Evolutionary conservation across 92 coral and sea anemone species (phyloP).

Genomic region (Parazoanthus darwini): DNA sequence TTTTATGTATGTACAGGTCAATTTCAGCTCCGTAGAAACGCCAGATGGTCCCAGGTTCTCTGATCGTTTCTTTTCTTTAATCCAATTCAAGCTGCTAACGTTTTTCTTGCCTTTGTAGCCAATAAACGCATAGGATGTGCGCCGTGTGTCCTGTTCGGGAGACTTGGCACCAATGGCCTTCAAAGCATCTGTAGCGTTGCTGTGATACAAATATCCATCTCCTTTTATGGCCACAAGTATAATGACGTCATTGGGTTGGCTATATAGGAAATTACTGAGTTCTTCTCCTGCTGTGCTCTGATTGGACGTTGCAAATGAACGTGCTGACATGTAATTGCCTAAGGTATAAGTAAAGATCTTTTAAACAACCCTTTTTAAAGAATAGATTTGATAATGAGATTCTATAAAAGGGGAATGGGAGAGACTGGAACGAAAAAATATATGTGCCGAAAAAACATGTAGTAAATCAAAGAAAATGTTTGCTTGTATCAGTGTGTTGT

Average conservation of each 20-base stretch:
- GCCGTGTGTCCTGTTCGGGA: not conserved
- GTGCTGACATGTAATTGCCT: not conserved
- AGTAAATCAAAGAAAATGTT: no score
- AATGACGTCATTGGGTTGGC: slow-evolving; percentile 9
- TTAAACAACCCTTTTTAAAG: no score
- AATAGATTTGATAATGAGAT: no score
- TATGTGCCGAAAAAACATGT: no score
- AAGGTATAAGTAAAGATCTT: not conserved
- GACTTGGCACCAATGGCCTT: slow-evolving; percentile 2
- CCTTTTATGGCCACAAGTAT: slow-evolving; percentile 8
- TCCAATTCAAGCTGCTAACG: not conserved
- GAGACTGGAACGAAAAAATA: no score
- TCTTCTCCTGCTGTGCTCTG: slow-evolving; percentile 10
- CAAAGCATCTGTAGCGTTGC: slow-evolving; percentile 8
- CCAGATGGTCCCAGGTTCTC: not conserved
- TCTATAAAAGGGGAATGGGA: no score
- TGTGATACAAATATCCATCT: slow-evolving; percentile 14
- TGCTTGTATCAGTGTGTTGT: no score
- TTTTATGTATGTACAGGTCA: not conserved
- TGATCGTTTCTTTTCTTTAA: not conserved
- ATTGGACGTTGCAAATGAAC: not conserved
- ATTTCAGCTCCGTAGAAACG: not conserved
- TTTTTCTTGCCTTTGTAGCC: slow-evolving; percentile 6
- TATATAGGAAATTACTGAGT: slow-evolving; percentile 9
- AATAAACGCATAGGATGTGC: slow-evolving; percentile 9